phyloP scores from a whole-genome alignment of 2,888 invertebrate genomes.

The Drosophila fulvimacula region DNA sequence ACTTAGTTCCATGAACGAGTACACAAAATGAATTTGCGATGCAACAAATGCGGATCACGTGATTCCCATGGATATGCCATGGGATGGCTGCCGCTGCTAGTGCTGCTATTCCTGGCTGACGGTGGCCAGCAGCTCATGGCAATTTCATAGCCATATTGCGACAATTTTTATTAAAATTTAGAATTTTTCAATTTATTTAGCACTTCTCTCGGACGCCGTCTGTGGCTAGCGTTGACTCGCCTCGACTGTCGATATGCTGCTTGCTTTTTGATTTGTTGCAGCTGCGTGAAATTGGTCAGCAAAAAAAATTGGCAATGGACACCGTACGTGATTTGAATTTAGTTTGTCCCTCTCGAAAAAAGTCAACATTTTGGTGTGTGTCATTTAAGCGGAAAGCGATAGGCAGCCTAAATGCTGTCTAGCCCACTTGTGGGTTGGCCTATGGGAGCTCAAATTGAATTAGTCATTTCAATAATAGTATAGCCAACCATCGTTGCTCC shows the following conservation, averaged over 20 bases:
- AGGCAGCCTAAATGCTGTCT: conserved; percentile 22
- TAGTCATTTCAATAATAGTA: conserved; percentile 44
- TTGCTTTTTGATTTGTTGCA: conserved; percentile 78
- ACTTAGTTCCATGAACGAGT: background rate
- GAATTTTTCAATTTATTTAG: conserved; percentile 79
- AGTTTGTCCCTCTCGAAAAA: conserved; percentile 13
- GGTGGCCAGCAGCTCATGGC: conserved; percentile 58
- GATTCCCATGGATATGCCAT: conserved; percentile 52
- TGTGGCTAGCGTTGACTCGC: background rate
- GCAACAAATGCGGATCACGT: conserved; percentile 59
- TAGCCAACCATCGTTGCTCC: conserved; percentile 12
- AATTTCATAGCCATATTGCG: conserved; percentile 78
- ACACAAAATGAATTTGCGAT: conserved; percentile 49
- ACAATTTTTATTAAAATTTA: conserved; percentile 79
- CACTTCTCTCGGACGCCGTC: conserved; percentile 38
- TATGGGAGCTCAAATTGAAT: conserved; percentile 48
- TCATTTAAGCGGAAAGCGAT: conserved; percentile 36
- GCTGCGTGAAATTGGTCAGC: conserved; percentile 77
- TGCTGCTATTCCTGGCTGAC: conserved; percentile 11
- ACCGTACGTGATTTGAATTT: conserved; percentile 74
- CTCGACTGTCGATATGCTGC: conserved; percentile 10
- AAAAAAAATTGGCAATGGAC: conserved; percentile 60
- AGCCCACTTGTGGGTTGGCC: background rate
- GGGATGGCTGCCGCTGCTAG: conserved; percentile 11
- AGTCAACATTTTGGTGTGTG: conserved; percentile 29